These are phyloP conservation scores for Dicerorhinus sumatrensis DNA, from an alignment of 2,113 vertebrate genomes.

Conservation along the genomic window DNA sequence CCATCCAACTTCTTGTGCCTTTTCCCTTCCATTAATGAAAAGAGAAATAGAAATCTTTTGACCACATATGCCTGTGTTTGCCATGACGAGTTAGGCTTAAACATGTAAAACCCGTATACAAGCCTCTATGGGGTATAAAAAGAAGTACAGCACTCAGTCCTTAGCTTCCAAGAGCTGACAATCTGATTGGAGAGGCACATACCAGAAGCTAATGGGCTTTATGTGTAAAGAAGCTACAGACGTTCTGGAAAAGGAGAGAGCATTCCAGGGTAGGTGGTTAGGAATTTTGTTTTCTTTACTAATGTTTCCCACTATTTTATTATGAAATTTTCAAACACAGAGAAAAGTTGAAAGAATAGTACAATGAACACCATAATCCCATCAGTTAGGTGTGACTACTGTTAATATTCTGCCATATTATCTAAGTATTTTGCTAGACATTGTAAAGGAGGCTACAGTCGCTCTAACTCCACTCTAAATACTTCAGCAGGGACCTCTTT, in stretches of 20 bases:
- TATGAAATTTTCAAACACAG: not conserved
- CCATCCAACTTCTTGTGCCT: not conserved
- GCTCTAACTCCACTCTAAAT: not conserved
- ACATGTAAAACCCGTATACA: not conserved
- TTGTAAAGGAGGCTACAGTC: conserved; percentile 14
- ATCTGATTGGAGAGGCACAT: not conserved
- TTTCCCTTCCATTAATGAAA: conserved; percentile 21
- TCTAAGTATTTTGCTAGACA: not conserved
- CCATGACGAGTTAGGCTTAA: not conserved
- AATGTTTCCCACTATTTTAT: not conserved
- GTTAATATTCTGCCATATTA: not conserved
- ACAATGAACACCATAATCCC: not conserved
- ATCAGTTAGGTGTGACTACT: not conserved
- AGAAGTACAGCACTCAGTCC: not conserved
- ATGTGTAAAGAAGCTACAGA: not conserved
- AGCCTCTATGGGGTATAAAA: not conserved
- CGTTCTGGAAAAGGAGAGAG: not conserved
- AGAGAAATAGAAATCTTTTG: conserved; percentile 13
- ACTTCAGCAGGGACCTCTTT: not conserved
- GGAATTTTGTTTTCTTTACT: conserved; percentile 20
- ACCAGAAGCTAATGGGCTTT: not conserved
- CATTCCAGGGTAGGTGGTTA: not conserved
- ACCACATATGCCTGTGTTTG: not conserved
- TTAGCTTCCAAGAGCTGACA: not conserved
- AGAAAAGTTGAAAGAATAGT: not conserved